Evolutionary conservation across 2,113 vertebrate genomes (phyloP).

Genomic region (Ivindomyrus marchei): DNA sequence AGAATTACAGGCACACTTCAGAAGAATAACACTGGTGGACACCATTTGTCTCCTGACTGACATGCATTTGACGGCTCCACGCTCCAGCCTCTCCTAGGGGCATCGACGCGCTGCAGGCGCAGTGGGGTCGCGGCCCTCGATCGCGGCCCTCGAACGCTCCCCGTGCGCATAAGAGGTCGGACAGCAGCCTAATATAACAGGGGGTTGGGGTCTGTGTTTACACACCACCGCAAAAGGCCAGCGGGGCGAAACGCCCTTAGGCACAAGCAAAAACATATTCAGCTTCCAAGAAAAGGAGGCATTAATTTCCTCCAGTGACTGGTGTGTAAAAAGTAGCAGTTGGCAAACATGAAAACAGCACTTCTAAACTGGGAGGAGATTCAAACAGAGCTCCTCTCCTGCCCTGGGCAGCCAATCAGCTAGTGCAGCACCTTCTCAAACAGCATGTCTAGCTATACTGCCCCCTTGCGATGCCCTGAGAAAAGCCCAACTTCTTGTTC

Average conservation of each 20-base stretch:
- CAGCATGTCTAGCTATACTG: neutral
- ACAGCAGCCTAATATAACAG: constrained; percentile 31
- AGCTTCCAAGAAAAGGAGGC: constrained; percentile 19
- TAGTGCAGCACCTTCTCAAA: neutral
- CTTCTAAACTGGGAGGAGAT: neutral
- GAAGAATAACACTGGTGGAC: neutral
- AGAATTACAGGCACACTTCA: neutral
- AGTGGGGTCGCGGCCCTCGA: neutral
- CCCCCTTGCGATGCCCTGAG: neutral
- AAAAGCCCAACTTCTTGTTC: neutral
- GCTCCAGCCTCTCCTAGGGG: neutral
- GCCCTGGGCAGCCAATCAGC: neutral
- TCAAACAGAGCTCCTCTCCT: neutral
- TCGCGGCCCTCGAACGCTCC: neutral
- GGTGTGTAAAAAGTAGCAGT: neutral
- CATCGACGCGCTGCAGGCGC: constrained; percentile 6
- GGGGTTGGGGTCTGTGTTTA: constrained; percentile 26
- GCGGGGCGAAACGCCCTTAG: neutral
- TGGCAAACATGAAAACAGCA: neutral
- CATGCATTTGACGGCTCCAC: neutral
- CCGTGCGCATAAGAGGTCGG: constrained; percentile 14
- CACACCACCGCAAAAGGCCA: constrained; percentile 8
- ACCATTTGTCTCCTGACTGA: neutral
- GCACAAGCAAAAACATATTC: neutral
- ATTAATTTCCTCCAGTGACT: constrained; percentile 24